Evolutionary conservation across 1,140 invertebrate species (phyloP).

Genomic region (Apis cerana): DNA sequence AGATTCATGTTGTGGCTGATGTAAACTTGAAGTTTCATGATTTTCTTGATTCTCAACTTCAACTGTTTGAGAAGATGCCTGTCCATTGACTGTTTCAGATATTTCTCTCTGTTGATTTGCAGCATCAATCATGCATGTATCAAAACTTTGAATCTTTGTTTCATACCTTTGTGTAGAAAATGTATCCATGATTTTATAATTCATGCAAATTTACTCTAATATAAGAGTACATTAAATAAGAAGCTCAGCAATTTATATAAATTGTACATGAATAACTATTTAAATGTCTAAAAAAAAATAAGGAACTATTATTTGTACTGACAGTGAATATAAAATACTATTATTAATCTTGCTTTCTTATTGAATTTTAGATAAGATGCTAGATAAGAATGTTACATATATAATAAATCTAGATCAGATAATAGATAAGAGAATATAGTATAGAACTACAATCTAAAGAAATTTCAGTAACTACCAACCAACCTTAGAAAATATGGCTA

Average conservation of each 20-base stretch:
- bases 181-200: constrained; percentile 71
- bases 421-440: constrained; percentile 58
- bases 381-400: constrained; percentile 62
- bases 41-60: constrained; percentile 69
- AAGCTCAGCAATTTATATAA: neutral
- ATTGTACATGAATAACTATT: constrained; percentile 1
- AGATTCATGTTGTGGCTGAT: constrained; percentile 43
- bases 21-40: constrained; percentile 56
- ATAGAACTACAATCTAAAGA: constrained; percentile 16
- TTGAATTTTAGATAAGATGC: constrained; percentile 67
- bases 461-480: constrained; percentile 28
- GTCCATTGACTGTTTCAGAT: constrained; percentile 62
- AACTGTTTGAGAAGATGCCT: constrained; percentile 54
- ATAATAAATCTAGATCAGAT: constrained; percentile 67
- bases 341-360: constrained; percentile 58
- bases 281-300: constrained; percentile 42
- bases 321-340: constrained; percentile 39
- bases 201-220: constrained; percentile 25
- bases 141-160: constrained; percentile 77
- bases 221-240: constrained; percentile 5
- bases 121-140: constrained; percentile 75
- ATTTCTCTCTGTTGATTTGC: constrained; percentile 69
- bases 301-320: constrained; percentile 31
- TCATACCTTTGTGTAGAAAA: constrained; percentile 73
- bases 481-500: constrained; percentile 37